A percentile compares a stretch with the other conserved stretches of the same genome.
These are phyloP conservation scores for Channa maculata DNA, from an alignment of 2,113 vertebrate species.

Conservation along the genomic window DNA sequence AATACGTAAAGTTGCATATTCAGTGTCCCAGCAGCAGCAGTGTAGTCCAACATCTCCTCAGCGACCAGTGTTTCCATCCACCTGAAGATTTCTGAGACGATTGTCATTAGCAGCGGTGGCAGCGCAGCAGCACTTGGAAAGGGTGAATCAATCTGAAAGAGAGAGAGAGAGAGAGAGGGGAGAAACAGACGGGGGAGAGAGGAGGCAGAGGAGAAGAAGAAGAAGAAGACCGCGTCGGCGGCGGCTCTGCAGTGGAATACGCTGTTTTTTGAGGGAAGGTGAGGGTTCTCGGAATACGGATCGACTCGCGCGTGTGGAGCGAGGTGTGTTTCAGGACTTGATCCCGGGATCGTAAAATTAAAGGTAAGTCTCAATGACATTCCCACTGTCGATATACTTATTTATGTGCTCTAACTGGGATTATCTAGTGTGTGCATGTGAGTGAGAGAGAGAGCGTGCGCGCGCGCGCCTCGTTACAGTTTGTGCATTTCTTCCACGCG, in stretches of 20 bases:
- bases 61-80: constrained; percentile 60
- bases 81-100: constrained; percentile 76
- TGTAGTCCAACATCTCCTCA: constrained; percentile 21
- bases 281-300: constrained; percentile 49
- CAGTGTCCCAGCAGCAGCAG: background rate
- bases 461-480: background rate
- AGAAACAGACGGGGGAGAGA: constrained; percentile 29
- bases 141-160: constrained; percentile 71
- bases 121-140: constrained; percentile 70
- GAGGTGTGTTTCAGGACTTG: constrained; percentile 43
- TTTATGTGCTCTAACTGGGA: background rate
- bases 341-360: background rate
- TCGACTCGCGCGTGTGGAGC: constrained; percentile 32
- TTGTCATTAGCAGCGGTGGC: constrained; percentile 68
- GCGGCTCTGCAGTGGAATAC: constrained; percentile 79
- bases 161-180: constrained; percentile 47
- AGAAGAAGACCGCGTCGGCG: constrained; percentile 60
- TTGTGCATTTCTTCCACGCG: constrained; percentile 40
- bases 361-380: constrained; percentile 55
- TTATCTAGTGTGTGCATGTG: constrained; percentile 7
- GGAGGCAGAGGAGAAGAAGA: constrained; percentile 33
- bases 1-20: background rate
- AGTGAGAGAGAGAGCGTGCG: accelerated
- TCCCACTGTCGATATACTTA: constrained; percentile 15
- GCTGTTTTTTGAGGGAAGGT: constrained; percentile 64